Percentiles rank a stretch among this genome's conserved stretches.
Evolutionary conservation across 2,888 invertebrate genomes (phyloP).

Genomic region (Plebejus anna): DNA sequence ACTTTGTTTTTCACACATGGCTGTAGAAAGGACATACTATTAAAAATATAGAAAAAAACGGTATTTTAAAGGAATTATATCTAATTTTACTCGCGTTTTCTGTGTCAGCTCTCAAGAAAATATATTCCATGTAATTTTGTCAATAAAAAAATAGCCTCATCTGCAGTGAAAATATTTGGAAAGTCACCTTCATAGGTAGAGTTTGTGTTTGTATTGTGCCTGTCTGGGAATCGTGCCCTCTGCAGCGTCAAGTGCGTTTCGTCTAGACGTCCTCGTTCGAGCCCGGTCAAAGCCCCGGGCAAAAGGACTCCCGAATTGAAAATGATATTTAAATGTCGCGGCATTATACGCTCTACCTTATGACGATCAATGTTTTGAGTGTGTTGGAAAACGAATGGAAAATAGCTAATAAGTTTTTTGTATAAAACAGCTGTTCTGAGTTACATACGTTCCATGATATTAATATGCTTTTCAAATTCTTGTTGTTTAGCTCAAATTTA

Average conservation of each 20-base stretch:
- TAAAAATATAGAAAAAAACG: too few relatives aligned
- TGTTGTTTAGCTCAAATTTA: too few relatives aligned
- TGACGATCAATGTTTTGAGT: background rate
- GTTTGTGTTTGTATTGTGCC: slow-evolving; percentile 31
- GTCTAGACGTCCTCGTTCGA: slow-evolving; percentile 70
- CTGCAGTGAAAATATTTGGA: background rate
- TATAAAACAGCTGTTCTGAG: too few relatives aligned
- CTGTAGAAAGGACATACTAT: background rate
- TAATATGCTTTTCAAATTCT: too few relatives aligned
- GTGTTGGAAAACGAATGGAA: background rate
- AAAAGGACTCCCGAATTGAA: slow-evolving; percentile 70
- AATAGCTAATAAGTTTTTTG: background rate
- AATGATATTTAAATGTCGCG: slow-evolving; percentile 56
- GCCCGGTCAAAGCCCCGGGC: slow-evolving; percentile 68
- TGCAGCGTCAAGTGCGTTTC: slow-evolving; percentile 47
- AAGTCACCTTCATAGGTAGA: slow-evolving; percentile 13
- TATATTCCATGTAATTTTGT: too few relatives aligned
- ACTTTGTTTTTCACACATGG: background rate
- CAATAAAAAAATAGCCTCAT: too few relatives aligned
- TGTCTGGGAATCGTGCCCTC: slow-evolving; percentile 44
- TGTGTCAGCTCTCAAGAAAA: too few relatives aligned
- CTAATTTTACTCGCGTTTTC: too few relatives aligned
- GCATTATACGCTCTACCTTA: slow-evolving; percentile 32
- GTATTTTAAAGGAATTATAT: too few relatives aligned
- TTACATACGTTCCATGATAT: too few relatives aligned